Evolutionary conservation across 2,888 invertebrate species (phyloP).

Genomic region (Caenorhabditis panamensis): DNA sequence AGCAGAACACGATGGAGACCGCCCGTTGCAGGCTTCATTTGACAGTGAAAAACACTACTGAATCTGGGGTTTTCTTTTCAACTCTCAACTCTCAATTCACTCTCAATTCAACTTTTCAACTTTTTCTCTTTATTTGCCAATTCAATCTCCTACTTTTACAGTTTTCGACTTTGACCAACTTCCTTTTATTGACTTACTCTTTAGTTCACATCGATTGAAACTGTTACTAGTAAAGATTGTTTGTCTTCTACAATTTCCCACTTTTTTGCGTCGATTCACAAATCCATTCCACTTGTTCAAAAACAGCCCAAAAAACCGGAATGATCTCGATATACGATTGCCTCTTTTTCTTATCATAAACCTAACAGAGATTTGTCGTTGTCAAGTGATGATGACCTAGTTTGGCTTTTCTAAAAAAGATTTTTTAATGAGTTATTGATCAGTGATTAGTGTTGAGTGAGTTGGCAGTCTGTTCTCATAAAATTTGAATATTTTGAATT

Average conservation of each 20-base stretch:
- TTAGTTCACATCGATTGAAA: too few species aligned
- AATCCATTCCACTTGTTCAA: not conserved
- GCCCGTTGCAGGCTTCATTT: constrained; percentile 3
- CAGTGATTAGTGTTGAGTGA: too few species aligned
- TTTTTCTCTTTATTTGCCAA: not conserved
- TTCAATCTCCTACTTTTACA: not conserved
- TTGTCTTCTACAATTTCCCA: not conserved
- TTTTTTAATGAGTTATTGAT: too few species aligned
- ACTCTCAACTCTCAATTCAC: not conserved
- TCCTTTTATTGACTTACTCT: not conserved
- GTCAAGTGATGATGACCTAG: not conserved
- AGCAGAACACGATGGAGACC: constrained; percentile 40
- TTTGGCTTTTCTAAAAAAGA: not conserved
- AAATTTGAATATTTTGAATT: too few species aligned
- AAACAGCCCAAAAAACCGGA: not conserved
- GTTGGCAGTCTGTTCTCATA: too few species aligned
- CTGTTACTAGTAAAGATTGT: not conserved
- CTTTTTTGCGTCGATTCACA: too few species aligned
- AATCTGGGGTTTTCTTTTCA: too few species aligned
- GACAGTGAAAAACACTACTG: not conserved
- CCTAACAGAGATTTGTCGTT: not conserved
- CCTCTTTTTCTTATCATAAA: not conserved
- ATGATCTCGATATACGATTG: not conserved
- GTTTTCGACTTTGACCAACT: not conserved
- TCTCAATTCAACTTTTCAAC: not conserved